Evolutionary conservation across 1,140 invertebrate genomes (phyloP).

Genomic region (Tetramorium parvispinum): DNA sequence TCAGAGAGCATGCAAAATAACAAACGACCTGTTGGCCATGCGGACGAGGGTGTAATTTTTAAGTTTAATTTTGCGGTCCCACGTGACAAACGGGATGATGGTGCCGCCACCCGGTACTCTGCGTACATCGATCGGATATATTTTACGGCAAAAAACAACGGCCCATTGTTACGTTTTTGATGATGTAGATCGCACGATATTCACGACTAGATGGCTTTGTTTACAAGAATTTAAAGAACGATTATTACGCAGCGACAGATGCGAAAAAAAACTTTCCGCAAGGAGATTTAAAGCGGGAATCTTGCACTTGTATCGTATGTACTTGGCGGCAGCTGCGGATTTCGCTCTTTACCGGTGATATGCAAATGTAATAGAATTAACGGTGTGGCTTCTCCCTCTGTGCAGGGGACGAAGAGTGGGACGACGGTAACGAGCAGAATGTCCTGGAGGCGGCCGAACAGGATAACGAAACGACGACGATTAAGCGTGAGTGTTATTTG

Average conservation of each 20-base stretch:
- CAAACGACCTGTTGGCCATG: constrained; percentile 72
- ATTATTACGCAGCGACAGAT: neutral
- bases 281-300: constrained; percentile 2
- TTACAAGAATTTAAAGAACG: neutral
- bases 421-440: constrained; percentile 80
- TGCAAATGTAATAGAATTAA: constrained; percentile 75
- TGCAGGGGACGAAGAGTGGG: constrained; percentile 83
- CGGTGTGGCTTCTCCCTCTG: constrained; percentile 63
- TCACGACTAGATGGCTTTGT: constrained; percentile 8
- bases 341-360: constrained; percentile 67
- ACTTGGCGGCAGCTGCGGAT: constrained; percentile 61
- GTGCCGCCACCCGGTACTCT: constrained; percentile 10
- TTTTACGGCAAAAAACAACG: constrained; percentile 68
- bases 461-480: constrained; percentile 76
- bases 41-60: constrained; percentile 73
- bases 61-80: constrained; percentile 75
- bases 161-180: constrained; percentile 60
- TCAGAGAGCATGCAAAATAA: constrained; percentile 58
- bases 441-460: constrained; percentile 78
- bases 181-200: constrained; percentile 39
- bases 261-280: constrained; percentile 13
- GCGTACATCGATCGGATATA: constrained; percentile 42
- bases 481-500: constrained; percentile 76
- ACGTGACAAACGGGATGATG: constrained; percentile 69
- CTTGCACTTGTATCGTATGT: neutral